Base-by-base conservation (phyloP, 2,888 invertebrate species). In the Macropis europaea region DNA sequence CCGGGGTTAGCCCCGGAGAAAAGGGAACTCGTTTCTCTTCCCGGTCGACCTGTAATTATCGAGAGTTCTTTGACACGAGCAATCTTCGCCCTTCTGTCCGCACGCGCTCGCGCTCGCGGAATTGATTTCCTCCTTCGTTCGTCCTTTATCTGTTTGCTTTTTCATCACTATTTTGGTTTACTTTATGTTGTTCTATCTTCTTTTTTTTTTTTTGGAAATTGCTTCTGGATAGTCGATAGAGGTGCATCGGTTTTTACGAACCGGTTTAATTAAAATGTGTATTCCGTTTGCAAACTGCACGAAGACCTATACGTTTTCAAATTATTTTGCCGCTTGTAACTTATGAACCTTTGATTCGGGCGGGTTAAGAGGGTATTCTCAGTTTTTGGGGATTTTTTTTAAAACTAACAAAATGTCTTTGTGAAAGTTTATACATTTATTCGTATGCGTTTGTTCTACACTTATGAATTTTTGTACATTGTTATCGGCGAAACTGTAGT, bases 41-140 rank as follows among this genome's bases (percentile, higher is more conserved):
- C 61, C 63, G 54, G 28, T 15, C 66, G 62, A 69, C 42, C 66
- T 62, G 66, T 76, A 69, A 78, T 78, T 78, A 64, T 45, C 56
- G 60, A 66, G 43, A 60, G 62, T 76, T 63, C 73, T 78, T 78
- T 76, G 78, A 72, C 67, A 62, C 56, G 43, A 32, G 11, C 40
- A 30, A 57, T 72, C 56, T 64, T 61, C 40, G n/a, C 59, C 11
- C 48, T 28, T 19, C 13, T 32, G 42, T 24, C n/a, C 22, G 36
- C 19, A 34, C 15, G n/a, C 19, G 13, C 43, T 5, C 45, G 9
- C 28, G n/a, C 17, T n/a, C 3, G n/a, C n/a, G 36, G 40, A 50
- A 70, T 66, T 66, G 69, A 70, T 69, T 64, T 43, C 62, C 47
- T 24, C 40, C 45, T 32, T 13, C 13, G 22, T 22, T 22, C 36